Base-by-base conservation (phyloP, 2,113 vertebrate species). In the Todiramphus saurophagus region DNA sequence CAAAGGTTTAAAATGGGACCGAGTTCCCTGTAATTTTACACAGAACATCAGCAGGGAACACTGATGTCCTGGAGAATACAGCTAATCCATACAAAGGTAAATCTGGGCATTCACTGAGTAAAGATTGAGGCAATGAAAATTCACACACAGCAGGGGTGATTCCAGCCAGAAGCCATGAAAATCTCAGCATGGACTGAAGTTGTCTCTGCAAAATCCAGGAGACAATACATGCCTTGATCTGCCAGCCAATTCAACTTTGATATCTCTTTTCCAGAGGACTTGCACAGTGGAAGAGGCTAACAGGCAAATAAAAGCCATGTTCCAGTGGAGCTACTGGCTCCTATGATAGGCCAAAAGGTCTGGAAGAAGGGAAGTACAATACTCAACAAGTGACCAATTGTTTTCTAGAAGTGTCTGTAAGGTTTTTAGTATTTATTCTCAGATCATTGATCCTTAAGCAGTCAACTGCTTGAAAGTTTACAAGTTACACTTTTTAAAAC, bases 131-230 rank as follows among this genome's bases (percentile, higher is more conserved):
- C 81, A 95, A 79, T 78, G 88, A 88, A 85, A 78, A 74, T 53
- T 72, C 87, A 89, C 46, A 78, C 44, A 56, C 44, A 69, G 68
- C 87, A 48, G 48, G 69, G 35, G 10, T 13, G 63, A 79, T 62
- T 90, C 44, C 67, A 93, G 62, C 62, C 66, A 83, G 81, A 46
- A 93, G 31, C 31, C 39, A 68, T 20, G 66, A 92, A 93, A 90
- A 85, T 67, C 86, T 68, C 85, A 93, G 91, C 85, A 46, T 23
- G 75, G 48, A 28, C 28, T 70, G 39, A 81, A 89, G 58, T 51
- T 76, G 39, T n/a, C 48, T 64, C 68, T 53, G 84, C 25, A 83
- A 79, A 89, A 74, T 62, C 41, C 59, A 74, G 76, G 43, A 89
- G 43, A 80, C 93, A 83, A 73, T 25, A 43, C 15, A 43, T 15